phyloP scores from a whole-genome alignment of 2,888 invertebrate species.

The Euproctis similis region DNA sequence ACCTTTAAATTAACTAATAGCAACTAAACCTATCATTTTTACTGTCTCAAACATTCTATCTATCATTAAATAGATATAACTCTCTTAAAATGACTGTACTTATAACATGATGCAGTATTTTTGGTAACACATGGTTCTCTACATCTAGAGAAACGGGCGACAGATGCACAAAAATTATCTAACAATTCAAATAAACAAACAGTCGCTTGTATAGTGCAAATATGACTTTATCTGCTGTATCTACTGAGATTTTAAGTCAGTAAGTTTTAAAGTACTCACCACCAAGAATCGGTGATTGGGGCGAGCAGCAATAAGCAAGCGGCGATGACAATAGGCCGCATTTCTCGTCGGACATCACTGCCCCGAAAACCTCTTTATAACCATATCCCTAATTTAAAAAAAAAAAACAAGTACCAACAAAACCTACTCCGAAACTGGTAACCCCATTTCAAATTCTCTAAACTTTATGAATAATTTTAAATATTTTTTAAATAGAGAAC shows the following conservation, averaged over 20 bases:
- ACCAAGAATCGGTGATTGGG: slow-evolving; percentile 91
- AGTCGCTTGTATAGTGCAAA: too few species aligned
- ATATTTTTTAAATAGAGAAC: slow-evolving; percentile 20
- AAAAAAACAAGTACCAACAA: slow-evolving; percentile 29
- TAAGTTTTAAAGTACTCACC: slow-evolving; percentile 78
- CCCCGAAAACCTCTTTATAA: slow-evolving; percentile 41
- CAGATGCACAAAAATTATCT: neutral
- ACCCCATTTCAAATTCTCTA: slow-evolving; percentile 24
- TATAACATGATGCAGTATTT: too few species aligned
- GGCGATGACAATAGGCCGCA: slow-evolving; percentile 88
- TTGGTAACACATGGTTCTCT: too few species aligned
- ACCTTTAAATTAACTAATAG: too few species aligned
- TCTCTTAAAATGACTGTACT: too few species aligned
- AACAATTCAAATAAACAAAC: slow-evolving; percentile 18
- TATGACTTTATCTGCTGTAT: too few species aligned
- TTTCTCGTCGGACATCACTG: slow-evolving; percentile 70
- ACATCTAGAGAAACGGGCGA: too few species aligned
- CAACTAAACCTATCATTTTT: too few species aligned
- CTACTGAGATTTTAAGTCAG: too few species aligned
- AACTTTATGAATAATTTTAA: slow-evolving; percentile 19
- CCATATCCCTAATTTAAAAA: slow-evolving; percentile 28
- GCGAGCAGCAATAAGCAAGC: slow-evolving; percentile 90
- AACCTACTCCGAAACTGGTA: slow-evolving; percentile 19
- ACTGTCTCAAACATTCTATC: too few species aligned
- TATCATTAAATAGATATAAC: too few species aligned